Conservation (phyloP, 2,797 vertebrate genomes). For the Rhyacichthys aspro region DNA sequence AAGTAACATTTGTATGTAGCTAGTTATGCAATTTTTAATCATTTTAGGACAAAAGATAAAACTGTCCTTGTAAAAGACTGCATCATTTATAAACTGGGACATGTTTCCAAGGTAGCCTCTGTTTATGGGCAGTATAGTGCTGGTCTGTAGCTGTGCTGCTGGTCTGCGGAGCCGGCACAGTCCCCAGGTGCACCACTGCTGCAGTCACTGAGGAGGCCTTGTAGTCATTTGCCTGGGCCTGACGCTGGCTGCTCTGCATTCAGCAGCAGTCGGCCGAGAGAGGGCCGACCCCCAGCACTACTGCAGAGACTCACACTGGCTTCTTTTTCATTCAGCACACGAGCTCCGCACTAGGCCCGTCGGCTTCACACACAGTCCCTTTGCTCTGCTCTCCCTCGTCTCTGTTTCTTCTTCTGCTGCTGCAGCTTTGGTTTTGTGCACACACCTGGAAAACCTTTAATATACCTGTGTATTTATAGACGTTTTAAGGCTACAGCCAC, state of each 20-base stretch:
- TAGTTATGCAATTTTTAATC: too few species aligned
- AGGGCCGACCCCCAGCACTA: slow-evolving; percentile 53
- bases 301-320: slow-evolving; percentile 52
- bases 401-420: neutral
- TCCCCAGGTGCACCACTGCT: slow-evolving; percentile 73
- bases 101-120: neutral
- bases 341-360: slow-evolving; percentile 59
- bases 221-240: slow-evolving; percentile 74
- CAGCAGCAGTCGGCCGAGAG: slow-evolving; percentile 59
- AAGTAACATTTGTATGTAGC: too few species aligned
- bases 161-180: slow-evolving; percentile 34
- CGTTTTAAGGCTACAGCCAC: too few species aligned
- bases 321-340: slow-evolving; percentile 75
- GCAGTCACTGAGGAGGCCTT: slow-evolving; percentile 79
- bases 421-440: neutral
- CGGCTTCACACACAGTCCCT: slow-evolving; percentile 62
- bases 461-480: too few species aligned
- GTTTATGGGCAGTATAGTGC: slow-evolving; percentile 18
- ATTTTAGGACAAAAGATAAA: too few species aligned
- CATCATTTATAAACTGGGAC: too few species aligned
- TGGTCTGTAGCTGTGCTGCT: slow-evolving; percentile 38
- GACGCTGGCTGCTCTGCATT: slow-evolving; percentile 75
- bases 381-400: slow-evolving; percentile 39
- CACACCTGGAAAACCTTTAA: too few species aligned
- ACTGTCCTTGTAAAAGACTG: too few species aligned